Conservation (phyloP, 2,113 vertebrate species). For the Pygoscelis antarcticus region DNA sequence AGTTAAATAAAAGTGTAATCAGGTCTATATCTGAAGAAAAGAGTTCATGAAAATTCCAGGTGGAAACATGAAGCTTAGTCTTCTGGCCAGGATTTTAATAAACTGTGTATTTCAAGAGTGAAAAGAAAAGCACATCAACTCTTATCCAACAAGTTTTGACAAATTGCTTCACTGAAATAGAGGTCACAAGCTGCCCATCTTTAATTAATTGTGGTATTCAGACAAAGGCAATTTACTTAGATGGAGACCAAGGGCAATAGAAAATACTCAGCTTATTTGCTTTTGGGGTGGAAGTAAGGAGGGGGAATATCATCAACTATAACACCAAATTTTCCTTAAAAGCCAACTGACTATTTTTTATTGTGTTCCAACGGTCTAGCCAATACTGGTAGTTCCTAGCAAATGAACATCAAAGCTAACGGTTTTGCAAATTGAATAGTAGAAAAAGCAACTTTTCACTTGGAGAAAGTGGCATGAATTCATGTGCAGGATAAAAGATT, state of each 20-base stretch:
- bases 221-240: background rate
- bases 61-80: background rate
- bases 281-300: background rate
- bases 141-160: background rate
- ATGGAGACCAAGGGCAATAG: background rate
- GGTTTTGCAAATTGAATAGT: background rate
- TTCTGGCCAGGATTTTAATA: background rate
- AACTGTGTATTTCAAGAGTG: background rate
- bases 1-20: background rate
- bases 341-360: background rate
- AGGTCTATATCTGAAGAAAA: background rate
- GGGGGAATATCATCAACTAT: background rate
- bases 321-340: background rate
- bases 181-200: background rate
- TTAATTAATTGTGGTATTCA: background rate
- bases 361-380: background rate
- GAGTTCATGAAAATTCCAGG: background rate
- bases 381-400: background rate
- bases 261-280: background rate
- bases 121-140: background rate
- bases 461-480: background rate
- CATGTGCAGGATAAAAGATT: background rate
- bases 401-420: background rate
- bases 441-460: background rate
- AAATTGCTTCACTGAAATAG: background rate